Conservation (phyloP, 37 sponge, comb jelly and placozoan genomes). For the Bolinopsis microptera region DNA sequence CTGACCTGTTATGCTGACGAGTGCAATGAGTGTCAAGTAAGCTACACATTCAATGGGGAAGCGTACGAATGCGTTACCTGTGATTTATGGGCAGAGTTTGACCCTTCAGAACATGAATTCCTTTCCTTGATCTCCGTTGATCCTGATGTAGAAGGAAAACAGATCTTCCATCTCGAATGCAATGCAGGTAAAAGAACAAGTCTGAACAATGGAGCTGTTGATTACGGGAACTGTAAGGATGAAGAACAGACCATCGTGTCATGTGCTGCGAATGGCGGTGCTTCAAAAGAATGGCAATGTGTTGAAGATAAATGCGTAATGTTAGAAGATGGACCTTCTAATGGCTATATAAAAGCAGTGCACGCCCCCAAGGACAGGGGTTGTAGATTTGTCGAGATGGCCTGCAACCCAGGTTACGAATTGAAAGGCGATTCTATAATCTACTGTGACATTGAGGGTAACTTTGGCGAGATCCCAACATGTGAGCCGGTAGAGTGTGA, state of each 20-base stretch:
- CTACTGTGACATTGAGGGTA: background rate
- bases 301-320: background rate
- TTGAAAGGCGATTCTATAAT: background rate
- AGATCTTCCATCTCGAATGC: background rate
- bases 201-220: background rate
- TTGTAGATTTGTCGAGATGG: background rate
- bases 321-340: background rate
- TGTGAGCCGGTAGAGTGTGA: background rate
- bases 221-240: background rate
- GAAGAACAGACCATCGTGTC: background rate
- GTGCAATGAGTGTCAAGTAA: background rate
- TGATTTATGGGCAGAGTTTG: background rate
- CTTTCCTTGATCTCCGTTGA: background rate
- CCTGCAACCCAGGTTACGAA: background rate
- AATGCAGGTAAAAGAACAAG: background rate
- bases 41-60: background rate
- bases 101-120: background rate
- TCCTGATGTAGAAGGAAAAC: background rate
- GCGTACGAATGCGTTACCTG: background rate
- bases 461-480: background rate
- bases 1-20: background rate
- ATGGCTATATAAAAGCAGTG: background rate
- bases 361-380: background rate
- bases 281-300: background rate
- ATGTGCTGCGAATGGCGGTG: background rate